Conservation (phyloP, 2,797 vertebrate species). For the Poeciliopsis presidionis region DNA sequence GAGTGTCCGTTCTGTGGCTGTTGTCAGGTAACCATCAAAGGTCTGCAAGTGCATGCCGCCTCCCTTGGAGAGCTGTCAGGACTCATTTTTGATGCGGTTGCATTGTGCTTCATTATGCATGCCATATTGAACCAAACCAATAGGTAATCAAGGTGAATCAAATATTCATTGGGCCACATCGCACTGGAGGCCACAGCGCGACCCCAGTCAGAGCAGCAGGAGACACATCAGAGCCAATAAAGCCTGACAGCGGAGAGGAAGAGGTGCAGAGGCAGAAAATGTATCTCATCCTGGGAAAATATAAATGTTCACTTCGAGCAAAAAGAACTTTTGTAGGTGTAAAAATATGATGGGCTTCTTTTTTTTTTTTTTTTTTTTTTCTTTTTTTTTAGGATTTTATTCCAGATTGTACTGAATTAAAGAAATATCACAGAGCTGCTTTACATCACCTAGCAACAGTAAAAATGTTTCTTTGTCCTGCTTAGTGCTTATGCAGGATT, state of each 20-base stretch:
- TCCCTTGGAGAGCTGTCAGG: slow-evolving; percentile 26
- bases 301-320: slow-evolving; percentile 13
- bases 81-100: slow-evolving; percentile 32
- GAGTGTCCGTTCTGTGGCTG: slow-evolving; percentile 13
- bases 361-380: neutral
- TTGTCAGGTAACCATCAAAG: neutral
- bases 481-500: slow-evolving; percentile 1
- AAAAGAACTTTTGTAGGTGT: slow-evolving; percentile 5
- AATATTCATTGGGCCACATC: slow-evolving; percentile 74
- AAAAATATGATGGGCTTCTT: neutral
- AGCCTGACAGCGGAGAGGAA: slow-evolving; percentile 15
- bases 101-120: slow-evolving; percentile 68
- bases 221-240: slow-evolving; percentile 41
- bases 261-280: neutral
- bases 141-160: slow-evolving; percentile 73
- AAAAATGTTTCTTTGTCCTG: slow-evolving; percentile 1
- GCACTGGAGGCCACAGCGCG: slow-evolving; percentile 44
- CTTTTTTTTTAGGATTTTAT: slow-evolving; percentile 3
- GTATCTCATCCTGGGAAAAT: slow-evolving; percentile 8
- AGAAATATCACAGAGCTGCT: neutral
- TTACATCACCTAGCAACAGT: slow-evolving; percentile 48
- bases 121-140: slow-evolving; percentile 71
- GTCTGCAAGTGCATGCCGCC: slow-evolving; percentile 17
- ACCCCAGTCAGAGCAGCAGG: slow-evolving; percentile 27
- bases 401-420: neutral